Percentiles rank a stretch among this genome's conserved stretches.
Conservation (phyloP, 1,140 invertebrate genomes). For the Musca vetustissima region DNA sequence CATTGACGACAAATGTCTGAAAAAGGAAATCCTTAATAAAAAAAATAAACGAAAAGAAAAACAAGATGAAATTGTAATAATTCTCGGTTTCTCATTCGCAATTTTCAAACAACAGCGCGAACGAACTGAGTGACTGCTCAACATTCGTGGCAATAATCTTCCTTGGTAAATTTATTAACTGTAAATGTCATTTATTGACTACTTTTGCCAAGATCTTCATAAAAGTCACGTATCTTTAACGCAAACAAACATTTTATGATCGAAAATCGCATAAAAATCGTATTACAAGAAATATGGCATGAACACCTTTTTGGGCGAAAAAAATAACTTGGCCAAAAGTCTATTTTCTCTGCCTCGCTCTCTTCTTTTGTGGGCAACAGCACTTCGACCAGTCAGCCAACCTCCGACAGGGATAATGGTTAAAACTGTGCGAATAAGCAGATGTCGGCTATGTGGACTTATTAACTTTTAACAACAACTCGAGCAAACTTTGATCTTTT, state of each 20-base stretch:
- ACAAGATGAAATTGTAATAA: background rate
- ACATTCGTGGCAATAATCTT: background rate
- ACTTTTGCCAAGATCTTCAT: slow-evolving; percentile 17
- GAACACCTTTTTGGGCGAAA: background rate
- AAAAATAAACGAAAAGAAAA: too few relatives aligned
- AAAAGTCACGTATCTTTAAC: slow-evolving; percentile 22
- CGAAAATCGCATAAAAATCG: slow-evolving; percentile 23
- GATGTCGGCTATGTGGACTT: too few relatives aligned
- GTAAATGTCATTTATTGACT: slow-evolving; percentile 24
- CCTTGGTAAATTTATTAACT: slow-evolving; percentile 10
- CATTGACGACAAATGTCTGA: slow-evolving; percentile 8
- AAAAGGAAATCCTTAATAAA: background rate
- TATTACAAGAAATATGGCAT: slow-evolving; percentile 14
- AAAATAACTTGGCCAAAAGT: too few relatives aligned
- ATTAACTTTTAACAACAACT: too few relatives aligned
- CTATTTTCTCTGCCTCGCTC: too few relatives aligned
- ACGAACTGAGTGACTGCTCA: too few relatives aligned
- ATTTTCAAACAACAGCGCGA: too few relatives aligned
- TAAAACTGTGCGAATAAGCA: too few relatives aligned
- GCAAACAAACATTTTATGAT: slow-evolving; percentile 22
- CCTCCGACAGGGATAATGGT: too few relatives aligned
- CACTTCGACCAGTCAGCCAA: too few relatives aligned
- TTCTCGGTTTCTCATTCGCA: background rate
- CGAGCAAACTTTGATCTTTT: too few relatives aligned
- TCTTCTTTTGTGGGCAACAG: too few relatives aligned